A percentile compares a stretch with the other conserved stretches of the same genome.
Conservation (phyloP, 2,113 vertebrate genomes). For the Leucopternis melanops region DNA sequence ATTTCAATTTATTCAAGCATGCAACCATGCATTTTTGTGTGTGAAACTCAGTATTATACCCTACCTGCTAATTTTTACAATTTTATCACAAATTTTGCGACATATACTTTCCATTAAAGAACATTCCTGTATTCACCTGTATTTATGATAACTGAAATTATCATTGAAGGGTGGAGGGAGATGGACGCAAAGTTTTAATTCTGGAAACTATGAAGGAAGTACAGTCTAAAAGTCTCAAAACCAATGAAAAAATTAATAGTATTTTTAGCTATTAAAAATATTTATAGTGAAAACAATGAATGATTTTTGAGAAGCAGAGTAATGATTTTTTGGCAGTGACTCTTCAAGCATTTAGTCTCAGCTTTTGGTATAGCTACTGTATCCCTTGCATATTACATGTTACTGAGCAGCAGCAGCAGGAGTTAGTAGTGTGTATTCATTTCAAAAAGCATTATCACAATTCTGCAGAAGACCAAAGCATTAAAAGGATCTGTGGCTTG, state of each 20-base stretch:
- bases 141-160: background rate
- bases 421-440: too few relatives aligned
- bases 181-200: background rate
- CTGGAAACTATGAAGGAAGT: background rate
- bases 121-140: background rate
- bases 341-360: slow-evolving; percentile 44
- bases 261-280: background rate
- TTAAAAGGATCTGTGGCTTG: too few relatives aligned
- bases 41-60: background rate
- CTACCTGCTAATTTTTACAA: background rate
- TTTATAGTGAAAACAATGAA: background rate
- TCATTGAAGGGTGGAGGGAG: background rate
- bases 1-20: background rate
- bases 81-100: background rate
- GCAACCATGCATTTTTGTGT: background rate
- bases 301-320: background rate
- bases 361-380: background rate
- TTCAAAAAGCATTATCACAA: too few relatives aligned
- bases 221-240: background rate
- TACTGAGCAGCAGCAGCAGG: too few relatives aligned
- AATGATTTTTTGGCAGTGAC: background rate
- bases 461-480: too few relatives aligned
- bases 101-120: background rate
- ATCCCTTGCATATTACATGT: background rate
- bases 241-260: background rate